A percentile compares a stretch with the other conserved stretches of the same genome.
Conservation (phyloP, 2,888 invertebrate species). For the Apantesis nais region DNA sequence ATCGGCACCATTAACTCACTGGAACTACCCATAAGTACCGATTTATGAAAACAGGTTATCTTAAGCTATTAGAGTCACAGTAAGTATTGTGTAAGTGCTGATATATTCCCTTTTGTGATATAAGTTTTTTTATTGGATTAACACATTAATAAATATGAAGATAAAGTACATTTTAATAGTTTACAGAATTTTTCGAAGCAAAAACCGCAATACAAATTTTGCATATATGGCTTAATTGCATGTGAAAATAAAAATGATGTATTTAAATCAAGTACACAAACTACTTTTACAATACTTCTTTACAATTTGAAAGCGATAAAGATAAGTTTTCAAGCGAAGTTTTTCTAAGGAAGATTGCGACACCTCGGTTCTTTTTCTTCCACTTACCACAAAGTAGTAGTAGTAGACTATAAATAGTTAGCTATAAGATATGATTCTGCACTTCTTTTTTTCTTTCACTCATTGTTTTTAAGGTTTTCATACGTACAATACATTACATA, state of each 20-base stretch:
- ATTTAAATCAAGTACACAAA: not conserved
- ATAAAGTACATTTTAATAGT: no score
- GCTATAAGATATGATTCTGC: not conserved
- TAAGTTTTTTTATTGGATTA: not conserved
- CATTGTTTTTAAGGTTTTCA: not conserved
- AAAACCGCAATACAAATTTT: not conserved
- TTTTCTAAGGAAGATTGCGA: no score
- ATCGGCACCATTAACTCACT: constrained; percentile 67
- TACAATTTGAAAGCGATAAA: not conserved
- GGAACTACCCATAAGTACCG: constrained; percentile 31
- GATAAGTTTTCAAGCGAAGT: not conserved
- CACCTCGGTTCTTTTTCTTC: not conserved
- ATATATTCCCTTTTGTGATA: not conserved
- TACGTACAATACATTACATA: not conserved
- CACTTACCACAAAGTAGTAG: no score
- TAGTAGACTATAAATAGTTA: not conserved
- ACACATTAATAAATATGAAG: no score
- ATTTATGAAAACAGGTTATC: constrained; percentile 61
- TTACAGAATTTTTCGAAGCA: no score
- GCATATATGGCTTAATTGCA: not conserved
- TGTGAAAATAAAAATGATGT: not conserved
- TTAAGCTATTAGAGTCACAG: constrained; percentile 7
- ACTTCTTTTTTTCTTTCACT: no score
- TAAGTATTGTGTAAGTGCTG: not conserved
- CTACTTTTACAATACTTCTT: no score